A percentile compares a stretch with the other conserved stretches of the same genome.
phyloP scores from a whole-genome alignment of 2,113 vertebrate species.

The Sturnira hondurensis region DNA sequence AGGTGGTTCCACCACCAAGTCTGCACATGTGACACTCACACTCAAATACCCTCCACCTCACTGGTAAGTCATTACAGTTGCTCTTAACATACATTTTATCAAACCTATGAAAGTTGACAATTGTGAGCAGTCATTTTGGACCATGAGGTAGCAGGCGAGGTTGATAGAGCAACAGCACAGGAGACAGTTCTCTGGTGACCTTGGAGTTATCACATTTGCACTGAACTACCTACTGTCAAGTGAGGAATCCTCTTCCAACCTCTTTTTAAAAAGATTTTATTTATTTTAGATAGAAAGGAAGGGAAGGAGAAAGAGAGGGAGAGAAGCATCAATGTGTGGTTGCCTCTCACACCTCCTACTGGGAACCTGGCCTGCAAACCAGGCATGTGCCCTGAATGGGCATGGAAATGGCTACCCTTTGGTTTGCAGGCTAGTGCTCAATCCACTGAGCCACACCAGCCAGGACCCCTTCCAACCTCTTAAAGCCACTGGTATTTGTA shows the following conservation, averaged over 20 bases:
- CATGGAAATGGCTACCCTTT: no score
- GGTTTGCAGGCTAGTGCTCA: no score
- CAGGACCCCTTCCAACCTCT: background rate
- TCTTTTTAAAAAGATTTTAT: background rate
- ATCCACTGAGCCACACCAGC: no score
- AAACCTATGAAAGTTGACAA: background rate
- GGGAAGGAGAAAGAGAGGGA: no score
- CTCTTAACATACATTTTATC: background rate
- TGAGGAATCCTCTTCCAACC: background rate
- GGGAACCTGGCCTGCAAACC: no score
- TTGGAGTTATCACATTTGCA: background rate
- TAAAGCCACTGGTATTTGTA: background rate
- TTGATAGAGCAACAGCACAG: background rate
- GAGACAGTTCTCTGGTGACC: slow-evolving; percentile 7
- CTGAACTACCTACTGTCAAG: background rate
- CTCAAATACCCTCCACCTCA: background rate
- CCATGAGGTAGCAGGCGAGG: background rate
- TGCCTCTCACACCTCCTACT: no score
- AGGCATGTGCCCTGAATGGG: no score
- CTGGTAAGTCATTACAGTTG: background rate
- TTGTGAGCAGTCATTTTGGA: background rate
- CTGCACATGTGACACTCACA: background rate
- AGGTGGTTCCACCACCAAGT: background rate
- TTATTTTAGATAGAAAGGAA: no score
- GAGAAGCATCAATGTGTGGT: no score